phyloP scores from a whole-genome alignment of 2,113 vertebrate genomes.

The Syrmaticus mikado region DNA sequence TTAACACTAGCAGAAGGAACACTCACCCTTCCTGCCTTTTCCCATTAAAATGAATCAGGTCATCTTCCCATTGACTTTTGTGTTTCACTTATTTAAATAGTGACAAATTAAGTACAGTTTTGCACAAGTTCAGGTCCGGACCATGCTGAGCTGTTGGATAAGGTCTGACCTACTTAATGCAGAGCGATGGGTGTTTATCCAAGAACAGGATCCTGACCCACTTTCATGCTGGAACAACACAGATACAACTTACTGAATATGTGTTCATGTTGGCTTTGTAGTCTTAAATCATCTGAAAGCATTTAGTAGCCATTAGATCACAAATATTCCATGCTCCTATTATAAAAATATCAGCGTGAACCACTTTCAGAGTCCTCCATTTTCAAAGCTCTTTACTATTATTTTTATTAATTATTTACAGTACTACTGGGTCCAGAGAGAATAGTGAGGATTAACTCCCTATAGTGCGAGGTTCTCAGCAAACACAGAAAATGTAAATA shows the following conservation, averaged over 20 bases:
- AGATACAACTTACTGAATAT: background rate
- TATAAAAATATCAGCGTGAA: constrained; percentile 7
- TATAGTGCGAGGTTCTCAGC: background rate
- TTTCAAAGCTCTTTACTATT: constrained; percentile 44
- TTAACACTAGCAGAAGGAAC: background rate
- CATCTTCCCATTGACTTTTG: background rate
- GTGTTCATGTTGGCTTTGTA: background rate
- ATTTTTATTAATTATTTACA: background rate
- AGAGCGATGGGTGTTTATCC: constrained; percentile 24
- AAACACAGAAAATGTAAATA: background rate
- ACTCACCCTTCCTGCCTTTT: background rate
- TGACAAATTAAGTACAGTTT: background rate
- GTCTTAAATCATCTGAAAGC: constrained; percentile 12
- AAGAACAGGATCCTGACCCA: constrained; percentile 18
- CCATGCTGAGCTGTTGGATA: constrained; percentile 15
- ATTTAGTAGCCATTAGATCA: background rate
- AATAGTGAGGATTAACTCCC: background rate
- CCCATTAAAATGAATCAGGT: background rate
- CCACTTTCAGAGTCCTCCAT: background rate
- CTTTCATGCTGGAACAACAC: constrained; percentile 16
- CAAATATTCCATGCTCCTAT: background rate
- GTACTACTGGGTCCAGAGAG: background rate
- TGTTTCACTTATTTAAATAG: background rate
- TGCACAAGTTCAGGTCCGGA: background rate
- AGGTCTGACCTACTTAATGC: constrained; percentile 44